Percentiles rank a stretch among this genome's conserved stretches.
phyloP scores from a whole-genome alignment of 2,888 invertebrate genomes.

The Cyclophora albipunctata region DNA sequence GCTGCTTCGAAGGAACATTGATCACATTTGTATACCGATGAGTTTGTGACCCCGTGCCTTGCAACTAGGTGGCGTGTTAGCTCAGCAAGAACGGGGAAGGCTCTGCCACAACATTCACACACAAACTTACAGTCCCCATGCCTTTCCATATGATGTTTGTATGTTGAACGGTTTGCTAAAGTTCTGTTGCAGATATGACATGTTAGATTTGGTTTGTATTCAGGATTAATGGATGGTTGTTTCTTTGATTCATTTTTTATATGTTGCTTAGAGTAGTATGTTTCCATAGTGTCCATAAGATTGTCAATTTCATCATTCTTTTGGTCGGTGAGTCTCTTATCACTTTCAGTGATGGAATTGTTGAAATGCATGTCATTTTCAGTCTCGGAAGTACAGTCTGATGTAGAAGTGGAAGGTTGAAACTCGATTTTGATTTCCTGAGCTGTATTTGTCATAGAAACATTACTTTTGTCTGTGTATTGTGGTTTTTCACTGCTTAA shows the following conservation, averaged over 20 bases:
- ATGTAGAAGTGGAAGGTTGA: background rate
- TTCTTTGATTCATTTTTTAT: background rate
- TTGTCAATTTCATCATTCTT: constrained; percentile 1
- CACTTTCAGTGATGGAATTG: background rate
- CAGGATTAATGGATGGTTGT: constrained; percentile 1
- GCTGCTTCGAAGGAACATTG: constrained; percentile 53
- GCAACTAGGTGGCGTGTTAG: constrained; percentile 46
- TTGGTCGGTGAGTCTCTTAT: background rate
- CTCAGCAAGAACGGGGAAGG: constrained; percentile 38
- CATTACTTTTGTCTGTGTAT: too few relatives aligned
- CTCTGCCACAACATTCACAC: constrained; percentile 61
- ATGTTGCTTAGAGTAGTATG: background rate
- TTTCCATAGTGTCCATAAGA: background rate
- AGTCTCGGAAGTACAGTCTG: constrained; percentile 1
- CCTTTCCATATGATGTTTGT: constrained; percentile 51
- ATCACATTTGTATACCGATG: constrained; percentile 45
- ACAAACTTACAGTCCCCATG: constrained; percentile 50
- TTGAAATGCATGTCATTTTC: background rate
- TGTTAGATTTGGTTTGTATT: constrained; percentile 19
- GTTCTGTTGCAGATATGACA: constrained; percentile 48
- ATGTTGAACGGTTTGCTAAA: constrained; percentile 42
- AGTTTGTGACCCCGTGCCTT: constrained; percentile 38
- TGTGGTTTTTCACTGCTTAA: too few relatives aligned
- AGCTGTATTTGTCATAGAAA: background rate
- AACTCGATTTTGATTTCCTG: background rate